Evolutionary conservation across 2,113 vertebrate species (phyloP).

Genomic region (Aythya baeri): DNA sequence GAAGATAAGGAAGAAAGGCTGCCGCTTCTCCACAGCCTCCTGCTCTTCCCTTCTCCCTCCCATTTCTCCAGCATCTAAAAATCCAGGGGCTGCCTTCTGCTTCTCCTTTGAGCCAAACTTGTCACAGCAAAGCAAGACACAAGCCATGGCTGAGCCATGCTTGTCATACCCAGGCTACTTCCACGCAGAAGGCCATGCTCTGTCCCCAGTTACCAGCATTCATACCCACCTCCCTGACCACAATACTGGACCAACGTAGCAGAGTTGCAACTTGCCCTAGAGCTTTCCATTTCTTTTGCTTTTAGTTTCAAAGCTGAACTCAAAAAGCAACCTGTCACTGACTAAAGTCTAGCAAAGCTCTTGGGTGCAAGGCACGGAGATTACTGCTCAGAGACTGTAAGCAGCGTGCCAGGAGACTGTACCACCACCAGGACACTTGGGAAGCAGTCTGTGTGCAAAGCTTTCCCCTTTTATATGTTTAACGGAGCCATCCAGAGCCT

Average conservation of each 20-base stretch:
- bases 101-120: neutral
- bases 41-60: neutral
- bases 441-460: neutral
- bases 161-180: neutral
- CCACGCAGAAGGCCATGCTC: neutral
- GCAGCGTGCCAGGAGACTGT: neutral
- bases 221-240: accelerated
- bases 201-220: neutral
- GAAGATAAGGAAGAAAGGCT: neutral
- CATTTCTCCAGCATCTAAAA: neutral
- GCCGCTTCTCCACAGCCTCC: neutral
- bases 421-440: neutral
- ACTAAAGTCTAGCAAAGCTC: neutral
- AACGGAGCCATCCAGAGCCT: neutral
- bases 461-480: neutral
- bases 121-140: neutral
- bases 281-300: neutral
- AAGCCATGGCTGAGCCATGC: neutral
- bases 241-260: neutral
- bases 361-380: neutral
- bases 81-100: neutral
- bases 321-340: accelerated
- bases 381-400: neutral
- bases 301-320: neutral
- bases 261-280: neutral